Base-by-base conservation (phyloP, 2,113 vertebrate species). In the Calyptommatus sinebrachiatus region DNA sequence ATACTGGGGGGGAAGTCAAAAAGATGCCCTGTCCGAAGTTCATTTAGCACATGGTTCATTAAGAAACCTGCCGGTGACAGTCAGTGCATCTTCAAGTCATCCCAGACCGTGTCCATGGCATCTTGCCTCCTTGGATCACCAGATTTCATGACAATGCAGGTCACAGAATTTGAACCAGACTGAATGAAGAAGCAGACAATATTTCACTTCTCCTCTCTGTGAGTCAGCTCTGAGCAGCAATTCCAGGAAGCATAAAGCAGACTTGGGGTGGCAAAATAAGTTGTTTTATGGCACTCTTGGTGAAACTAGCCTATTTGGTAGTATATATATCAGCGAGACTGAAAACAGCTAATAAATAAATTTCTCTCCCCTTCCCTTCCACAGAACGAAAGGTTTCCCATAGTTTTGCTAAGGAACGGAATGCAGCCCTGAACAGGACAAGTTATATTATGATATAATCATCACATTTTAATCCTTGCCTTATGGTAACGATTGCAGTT, bases 341-440 rank as follows among this genome's bases (percentile, higher is more conserved):
- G 45, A 79, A 84, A 78, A 73, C 20, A 78, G 48, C n/a, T 85
- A 85, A 78, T 74, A 73, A 78, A 84, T 88, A 78, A 69, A 84
- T 83, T 81, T 85, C 77, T 66, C 63, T 31, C 12, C 60, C 26
- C 53, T 71, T 67, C 35, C 2, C 48, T 66, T 35, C 68, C 53
- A 68, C 65, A 68, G 14, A 29, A n/a, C 2, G 67, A 82, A 74
- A 41, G 62, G 3, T 65, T 67, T 71, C 78, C 24, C 41, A 12
- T 0, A 1, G 53, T 7, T 73, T n/a, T 28, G 12, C 0, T 2
- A 14, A 46, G 48, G n/a, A 22, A 31, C 68, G 11, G 22, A 60
- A 79, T 61, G n/a, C 28, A 48, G 7, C 31, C 70, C 28, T 76
- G 22, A 28, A 57, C 61, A 45, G 28, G 29, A 35, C 24, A 61